Evolutionary conservation across 2,113 vertebrate species (phyloP), one percentile per base, ranked within the genome.

Genomic region (Sapajus apella): DNA sequence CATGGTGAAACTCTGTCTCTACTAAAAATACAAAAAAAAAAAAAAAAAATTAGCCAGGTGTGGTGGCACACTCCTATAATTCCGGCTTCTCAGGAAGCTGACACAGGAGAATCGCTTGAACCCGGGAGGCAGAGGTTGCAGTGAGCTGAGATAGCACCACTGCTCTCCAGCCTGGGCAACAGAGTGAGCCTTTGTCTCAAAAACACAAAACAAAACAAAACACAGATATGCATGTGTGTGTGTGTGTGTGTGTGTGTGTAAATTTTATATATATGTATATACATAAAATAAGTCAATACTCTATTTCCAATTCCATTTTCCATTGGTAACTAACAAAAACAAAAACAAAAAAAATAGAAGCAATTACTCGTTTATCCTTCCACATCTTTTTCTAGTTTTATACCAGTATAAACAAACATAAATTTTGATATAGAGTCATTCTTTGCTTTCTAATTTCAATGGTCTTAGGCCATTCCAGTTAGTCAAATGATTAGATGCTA

Each of bases 391-490:
- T 95, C 75, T 79, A 89, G 40, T 23, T 92, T 90, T 58, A 72
- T 73, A 45, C 0, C 56, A 94, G 52, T 64, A 82, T 16, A 81
- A 23, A 85, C 10, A 68, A 55, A 56, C 20, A 50, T 3, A 96
- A 8, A 50, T 70, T 50, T 58, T 11, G 68, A 70, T 30, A 61
- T 10, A 56, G 11, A 64, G 11, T 47, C 35, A 87, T 68, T 85
- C 45, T 81, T 90, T 88, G 56, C 18, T 82, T 91, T 90, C 43
- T 35, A 50, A 91, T 85, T 73, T 84, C 37, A 95, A 55, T 47
- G 35, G 3, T 40, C 8, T 91, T 7, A 68, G 64, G 55, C 2
- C 81, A 18, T 77, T 27, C 58, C n/a, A 86, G 30, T 20, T 21
- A 50, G 16, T 66, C 68, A 88, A 56, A 47, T 43, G 55, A 66